Evolutionary conservation across 2,113 vertebrate species (phyloP), one percentile per base, ranked within the genome.

Genomic region (Melanostigma gelatinosum): DNA sequence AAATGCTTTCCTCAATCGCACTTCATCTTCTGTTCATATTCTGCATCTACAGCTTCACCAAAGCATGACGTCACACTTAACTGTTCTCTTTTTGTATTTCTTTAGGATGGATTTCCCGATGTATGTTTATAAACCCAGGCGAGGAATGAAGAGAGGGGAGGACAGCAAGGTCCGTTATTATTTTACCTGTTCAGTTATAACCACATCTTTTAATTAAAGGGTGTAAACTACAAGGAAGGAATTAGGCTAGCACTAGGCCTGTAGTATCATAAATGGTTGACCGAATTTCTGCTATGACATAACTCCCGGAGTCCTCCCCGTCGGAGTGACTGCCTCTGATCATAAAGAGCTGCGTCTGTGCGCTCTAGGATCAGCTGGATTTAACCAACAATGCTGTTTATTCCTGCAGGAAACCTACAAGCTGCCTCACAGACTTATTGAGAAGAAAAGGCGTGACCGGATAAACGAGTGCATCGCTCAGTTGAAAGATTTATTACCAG

Each of bases 391-490:
- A 4, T 34, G 38, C 18, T 72, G 22, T 75, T 75, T 85, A 54
- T 52, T 62, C 69, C 70, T 32, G 64, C 93, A 99, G 98, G 98
- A 99, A 90, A 98, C 97, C 61, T 99, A 99, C 94, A 99, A 99
- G 87, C 85, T 99, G 91, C 98, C 98, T 4, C 98, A 99, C 92
- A 91, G 98, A 68, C 96, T 99, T 44, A 99, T 99, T 60, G 98
- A 99, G 93, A 99, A 99, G 94, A 99, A 99, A 90, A 94, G 98
- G 79, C 96, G 98, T 16, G 98, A 99, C 91, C 90, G 98, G 89
- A 99, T 99, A 85, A 99, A 99, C 88, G 98, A 99, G 92, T 99
- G 98, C 95, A 99, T 99, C 86, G 96, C 98, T 48, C 98, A 99
- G 94, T 80, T 99, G 73, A 99, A 99, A 92, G 98, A 99, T 92